Conservation (phyloP, 1,140 invertebrate genomes). For the Monomorium pharaonis region DNA sequence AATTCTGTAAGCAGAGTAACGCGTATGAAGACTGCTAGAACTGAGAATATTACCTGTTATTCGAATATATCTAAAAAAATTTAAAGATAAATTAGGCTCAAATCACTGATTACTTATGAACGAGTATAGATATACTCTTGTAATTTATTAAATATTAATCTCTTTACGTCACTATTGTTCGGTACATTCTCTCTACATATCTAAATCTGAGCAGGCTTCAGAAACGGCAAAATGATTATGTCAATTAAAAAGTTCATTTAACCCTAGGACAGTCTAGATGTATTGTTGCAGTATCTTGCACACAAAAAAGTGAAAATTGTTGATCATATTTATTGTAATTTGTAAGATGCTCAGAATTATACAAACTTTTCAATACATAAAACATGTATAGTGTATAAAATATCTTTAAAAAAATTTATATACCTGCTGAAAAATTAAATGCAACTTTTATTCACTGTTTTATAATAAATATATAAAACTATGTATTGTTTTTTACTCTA, state of each 20-base stretch:
- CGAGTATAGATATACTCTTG: slow-evolving; percentile 59
- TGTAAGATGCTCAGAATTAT: slow-evolving; percentile 75
- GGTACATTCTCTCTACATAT: slow-evolving; percentile 79
- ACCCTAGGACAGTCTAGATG: slow-evolving; percentile 77
- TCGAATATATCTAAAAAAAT: slow-evolving; percentile 72
- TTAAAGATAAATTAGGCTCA: slow-evolving; percentile 74
- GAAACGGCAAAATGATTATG: slow-evolving; percentile 79
- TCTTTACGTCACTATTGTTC: slow-evolving; percentile 74
- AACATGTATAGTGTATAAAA: slow-evolving; percentile 70
- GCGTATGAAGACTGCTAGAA: slow-evolving; percentile 77
- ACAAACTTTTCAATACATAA: slow-evolving; percentile 69
- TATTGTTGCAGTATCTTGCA: slow-evolving; percentile 69
- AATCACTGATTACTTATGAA: slow-evolving; percentile 71
- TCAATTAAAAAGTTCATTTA: slow-evolving; percentile 81
- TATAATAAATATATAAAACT: slow-evolving; percentile 74
- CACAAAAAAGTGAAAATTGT: slow-evolving; percentile 62
- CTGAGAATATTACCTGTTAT: slow-evolving; percentile 75
- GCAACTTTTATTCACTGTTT: slow-evolving; percentile 75
- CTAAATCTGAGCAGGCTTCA: slow-evolving; percentile 82
- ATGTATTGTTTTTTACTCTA: slow-evolving; percentile 64
- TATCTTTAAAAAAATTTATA: slow-evolving; percentile 73
- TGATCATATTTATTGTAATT: slow-evolving; percentile 72
- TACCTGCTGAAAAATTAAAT: slow-evolving; percentile 70
- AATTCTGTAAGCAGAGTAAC: slow-evolving; percentile 71
- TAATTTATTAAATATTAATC: slow-evolving; percentile 71